These are phyloP conservation scores for Nibea albiflora DNA, from an alignment of 2,113 vertebrate genomes.

Conservation along the genomic window DNA sequence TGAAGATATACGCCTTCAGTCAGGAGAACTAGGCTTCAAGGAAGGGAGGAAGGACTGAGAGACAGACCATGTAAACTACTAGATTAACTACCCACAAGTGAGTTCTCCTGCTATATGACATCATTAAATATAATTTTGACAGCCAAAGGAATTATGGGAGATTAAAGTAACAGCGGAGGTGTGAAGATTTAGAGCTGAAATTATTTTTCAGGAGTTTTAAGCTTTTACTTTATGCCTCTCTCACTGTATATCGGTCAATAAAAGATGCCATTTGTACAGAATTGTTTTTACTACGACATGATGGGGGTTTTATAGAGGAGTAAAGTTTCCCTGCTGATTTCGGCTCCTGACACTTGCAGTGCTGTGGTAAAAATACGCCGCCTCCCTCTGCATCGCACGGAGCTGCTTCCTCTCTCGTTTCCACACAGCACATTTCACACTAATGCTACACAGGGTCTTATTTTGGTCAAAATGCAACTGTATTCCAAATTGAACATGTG, in stretches of 20 bases:
- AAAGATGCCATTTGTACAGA: background rate
- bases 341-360: background rate
- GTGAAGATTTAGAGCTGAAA: background rate
- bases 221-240: background rate
- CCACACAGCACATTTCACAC: slow-evolving; percentile 19
- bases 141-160: background rate
- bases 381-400: background rate
- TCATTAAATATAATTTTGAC: background rate
- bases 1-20: background rate
- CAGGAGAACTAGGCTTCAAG: background rate
- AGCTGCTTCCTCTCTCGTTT: slow-evolving; percentile 6
- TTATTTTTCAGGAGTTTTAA: background rate
- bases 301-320: slow-evolving; percentile 17
- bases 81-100: background rate
- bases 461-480: background rate
- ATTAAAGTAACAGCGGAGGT: background rate
- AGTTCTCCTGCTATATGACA: slow-evolving; percentile 18
- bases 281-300: background rate
- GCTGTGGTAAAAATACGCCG: slow-evolving; percentile 25
- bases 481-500: slow-evolving; percentile 15
- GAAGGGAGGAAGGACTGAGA: background rate
- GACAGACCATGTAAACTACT: background rate
- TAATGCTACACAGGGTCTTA: background rate
- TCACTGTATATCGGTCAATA: background rate
- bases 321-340: slow-evolving; percentile 6